Evolutionary conservation across 1,140 invertebrate genomes (phyloP).

Genomic region (Calycopis cecrops): DNA sequence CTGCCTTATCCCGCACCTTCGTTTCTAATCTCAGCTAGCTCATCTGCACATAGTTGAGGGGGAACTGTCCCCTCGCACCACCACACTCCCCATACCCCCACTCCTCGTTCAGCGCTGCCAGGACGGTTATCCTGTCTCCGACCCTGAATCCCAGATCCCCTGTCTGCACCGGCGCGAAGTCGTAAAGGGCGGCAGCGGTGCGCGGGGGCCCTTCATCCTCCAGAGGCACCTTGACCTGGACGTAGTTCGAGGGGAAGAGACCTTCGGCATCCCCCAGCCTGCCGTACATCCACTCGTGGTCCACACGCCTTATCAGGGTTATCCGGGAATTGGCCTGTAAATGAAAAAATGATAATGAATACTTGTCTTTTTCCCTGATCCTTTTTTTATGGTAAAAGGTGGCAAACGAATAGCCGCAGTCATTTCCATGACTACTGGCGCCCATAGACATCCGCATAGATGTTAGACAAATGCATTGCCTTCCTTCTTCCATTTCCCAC

Average conservation of each 20-base stretch:
- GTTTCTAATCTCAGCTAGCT: constrained; percentile 31
- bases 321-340: constrained; percentile 83
- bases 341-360: constrained; percentile 18
- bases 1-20: no score
- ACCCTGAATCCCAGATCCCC: constrained; percentile 65
- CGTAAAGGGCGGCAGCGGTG: constrained; percentile 67
- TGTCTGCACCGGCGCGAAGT: constrained; percentile 64
- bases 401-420: no score
- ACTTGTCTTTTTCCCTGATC: no score
- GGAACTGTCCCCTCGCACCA: constrained; percentile 85
- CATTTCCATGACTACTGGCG: no score
- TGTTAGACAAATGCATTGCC: no score
- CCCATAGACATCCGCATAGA: no score
- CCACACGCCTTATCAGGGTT: constrained; percentile 79
- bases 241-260: constrained; percentile 88
- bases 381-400: no score
- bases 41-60: constrained; percentile 84
- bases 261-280: constrained; percentile 80
- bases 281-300: constrained; percentile 89
- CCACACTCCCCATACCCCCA: constrained; percentile 87
- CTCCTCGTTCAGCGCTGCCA: constrained; percentile 83
- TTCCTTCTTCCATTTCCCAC: no score
- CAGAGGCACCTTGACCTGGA: constrained; percentile 85
- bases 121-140: constrained; percentile 83
- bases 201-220: constrained; percentile 47